These are phyloP conservation scores for Cacatua alba DNA, from an alignment of 2,113 vertebrate species.

Conservation along the genomic window DNA sequence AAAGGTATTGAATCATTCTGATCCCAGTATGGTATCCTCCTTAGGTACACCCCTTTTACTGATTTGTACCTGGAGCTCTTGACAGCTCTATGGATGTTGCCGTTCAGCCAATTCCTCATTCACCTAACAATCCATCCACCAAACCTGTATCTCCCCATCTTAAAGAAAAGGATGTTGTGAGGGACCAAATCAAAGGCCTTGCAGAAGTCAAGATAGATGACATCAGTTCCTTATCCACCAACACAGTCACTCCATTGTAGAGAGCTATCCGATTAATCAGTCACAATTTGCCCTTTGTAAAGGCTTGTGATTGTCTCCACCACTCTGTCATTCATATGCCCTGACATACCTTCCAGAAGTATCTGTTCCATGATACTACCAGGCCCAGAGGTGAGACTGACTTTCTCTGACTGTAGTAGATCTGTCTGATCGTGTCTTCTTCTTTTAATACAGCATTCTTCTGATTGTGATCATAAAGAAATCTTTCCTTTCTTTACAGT, in stretches of 20 bases:
- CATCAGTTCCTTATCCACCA: not conserved
- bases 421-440: not conserved
- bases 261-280: not conserved
- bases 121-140: not conserved
- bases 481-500: not conserved
- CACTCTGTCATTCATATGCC: not conserved
- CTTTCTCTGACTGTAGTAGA: not conserved
- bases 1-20: not conserved
- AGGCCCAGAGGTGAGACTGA: not conserved
- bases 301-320: not conserved
- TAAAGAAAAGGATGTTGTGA: not conserved
- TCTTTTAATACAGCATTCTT: not conserved
- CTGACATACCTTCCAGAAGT: not conserved
- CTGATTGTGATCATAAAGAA: not conserved
- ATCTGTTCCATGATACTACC: not conserved
- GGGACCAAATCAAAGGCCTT: not conserved
- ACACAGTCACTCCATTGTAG: accelerated
- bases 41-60: not conserved
- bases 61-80: not conserved
- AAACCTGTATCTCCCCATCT: not conserved
- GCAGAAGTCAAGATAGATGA: not conserved
- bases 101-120: not conserved
- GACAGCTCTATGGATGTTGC: not conserved
- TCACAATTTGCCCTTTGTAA: not conserved
- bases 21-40: accelerated